phyloP scores from a whole-genome alignment of 2,113 vertebrate species.

The Scartelaos histophorus region DNA sequence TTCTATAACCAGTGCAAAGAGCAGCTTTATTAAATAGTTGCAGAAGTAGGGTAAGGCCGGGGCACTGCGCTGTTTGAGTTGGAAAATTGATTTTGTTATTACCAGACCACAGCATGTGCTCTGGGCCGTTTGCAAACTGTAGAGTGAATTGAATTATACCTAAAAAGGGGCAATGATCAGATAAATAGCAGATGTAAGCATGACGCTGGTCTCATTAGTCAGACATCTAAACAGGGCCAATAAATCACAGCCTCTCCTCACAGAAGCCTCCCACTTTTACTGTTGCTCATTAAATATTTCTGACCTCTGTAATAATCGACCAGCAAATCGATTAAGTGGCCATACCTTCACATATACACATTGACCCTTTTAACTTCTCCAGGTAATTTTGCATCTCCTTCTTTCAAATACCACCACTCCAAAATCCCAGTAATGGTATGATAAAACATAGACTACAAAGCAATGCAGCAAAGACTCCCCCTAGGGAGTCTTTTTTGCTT shows the following conservation, averaged over 20 bases:
- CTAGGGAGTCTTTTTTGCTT: conserved; percentile 33
- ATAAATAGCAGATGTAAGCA: conserved; percentile 51
- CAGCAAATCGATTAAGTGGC: conserved; percentile 21
- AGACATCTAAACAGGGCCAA: conserved; percentile 9
- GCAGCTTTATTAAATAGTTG: conserved; percentile 22
- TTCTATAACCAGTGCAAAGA: conserved; percentile 3
- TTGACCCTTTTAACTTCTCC: conserved; percentile 28
- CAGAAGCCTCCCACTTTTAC: neutral
- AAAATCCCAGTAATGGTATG: conserved; percentile 10
- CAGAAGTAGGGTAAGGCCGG: conserved; percentile 47
- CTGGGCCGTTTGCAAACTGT: conserved; percentile 50
- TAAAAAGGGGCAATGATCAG: conserved; percentile 36
- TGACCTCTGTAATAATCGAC: conserved; percentile 13
- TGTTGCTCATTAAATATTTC: conserved; percentile 7
- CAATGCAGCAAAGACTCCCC: conserved; percentile 14
- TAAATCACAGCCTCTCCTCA: neutral
- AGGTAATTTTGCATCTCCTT: conserved; percentile 3
- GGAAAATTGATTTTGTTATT: conserved; percentile 44
- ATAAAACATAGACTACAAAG: conserved; percentile 49
- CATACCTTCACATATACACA: conserved; percentile 20
- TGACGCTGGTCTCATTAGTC: conserved; percentile 10
- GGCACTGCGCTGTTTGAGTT: conserved; percentile 18
- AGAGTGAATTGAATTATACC: conserved; percentile 57
- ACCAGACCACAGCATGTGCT: conserved; percentile 57
- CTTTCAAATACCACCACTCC: conserved; percentile 33